Conservation (phyloP, 2,113 vertebrate genomes). For the Xenopus tropicalis region UCB_Xtro_10.0 CM004448.2:92455001-92455500, state of each 20-base stretch:
- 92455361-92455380: no score
- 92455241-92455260: conserved; percentile 53
- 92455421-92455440: no score
- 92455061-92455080: conserved; percentile 60
- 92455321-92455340: conserved; percentile 45
- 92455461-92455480: no score
- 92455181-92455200: conserved; percentile 64
- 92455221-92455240: conserved; percentile 49
- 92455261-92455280: conserved; percentile 56
- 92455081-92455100: conserved; percentile 66
- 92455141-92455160: conserved; percentile 68
- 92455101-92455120: conserved; percentile 68
- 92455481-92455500: no score
- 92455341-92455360: no score
- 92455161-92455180: conserved; percentile 61
- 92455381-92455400: no score
- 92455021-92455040: conserved; percentile 58
- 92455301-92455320: conserved; percentile 53
- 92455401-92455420: no score
- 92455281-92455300: conserved; percentile 47
- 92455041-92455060: conserved; percentile 62
- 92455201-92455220: conserved; percentile 62
- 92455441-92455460: no score
- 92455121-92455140: conserved; percentile 73
- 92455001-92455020: neutral